These are phyloP conservation scores for Phrixothrix hirtus DNA, from an alignment of 2,888 invertebrate genomes.

Conservation along the genomic window DNA sequence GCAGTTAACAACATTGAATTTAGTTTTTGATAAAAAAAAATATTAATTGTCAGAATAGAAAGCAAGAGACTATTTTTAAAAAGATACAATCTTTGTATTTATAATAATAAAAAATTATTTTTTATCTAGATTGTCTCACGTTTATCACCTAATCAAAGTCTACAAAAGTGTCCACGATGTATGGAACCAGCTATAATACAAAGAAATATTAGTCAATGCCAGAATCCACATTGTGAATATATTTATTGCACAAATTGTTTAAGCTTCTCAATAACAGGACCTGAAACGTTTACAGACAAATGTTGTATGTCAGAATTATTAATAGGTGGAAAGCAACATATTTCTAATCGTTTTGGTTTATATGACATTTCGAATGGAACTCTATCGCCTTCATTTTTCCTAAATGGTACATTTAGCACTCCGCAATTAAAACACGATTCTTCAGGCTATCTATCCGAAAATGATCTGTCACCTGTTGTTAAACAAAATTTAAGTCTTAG, in stretches of 20 bases:
- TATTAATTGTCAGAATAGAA: too few relatives aligned
- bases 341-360: slow-evolving; percentile 6
- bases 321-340: slow-evolving; percentile 4
- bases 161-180: slow-evolving; percentile 48
- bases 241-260: slow-evolving; percentile 49
- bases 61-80: too few relatives aligned
- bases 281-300: slow-evolving; percentile 48
- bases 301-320: slow-evolving; percentile 42
- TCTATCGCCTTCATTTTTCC: slow-evolving; percentile 28
- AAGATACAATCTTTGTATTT: too few relatives aligned
- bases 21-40: too few relatives aligned
- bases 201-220: slow-evolving; percentile 49
- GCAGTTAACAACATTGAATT: too few relatives aligned
- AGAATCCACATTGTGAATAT: slow-evolving; percentile 45
- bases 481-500: slow-evolving; percentile 3
- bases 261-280: slow-evolving; percentile 46
- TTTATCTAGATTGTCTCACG: slow-evolving; percentile 39
- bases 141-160: slow-evolving; percentile 43
- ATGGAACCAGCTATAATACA: slow-evolving; percentile 46
- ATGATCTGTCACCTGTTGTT: slow-evolving; percentile 10
- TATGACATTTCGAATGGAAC: slow-evolving; percentile 18
- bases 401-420: slow-evolving; percentile 6
- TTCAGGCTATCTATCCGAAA: slow-evolving; percentile 25
- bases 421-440: slow-evolving; percentile 15
- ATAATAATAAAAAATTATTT: too few relatives aligned